Evolutionary conservation across 2,888 invertebrate genomes (phyloP).

Genomic region (Nemotelus nigrinus): DNA sequence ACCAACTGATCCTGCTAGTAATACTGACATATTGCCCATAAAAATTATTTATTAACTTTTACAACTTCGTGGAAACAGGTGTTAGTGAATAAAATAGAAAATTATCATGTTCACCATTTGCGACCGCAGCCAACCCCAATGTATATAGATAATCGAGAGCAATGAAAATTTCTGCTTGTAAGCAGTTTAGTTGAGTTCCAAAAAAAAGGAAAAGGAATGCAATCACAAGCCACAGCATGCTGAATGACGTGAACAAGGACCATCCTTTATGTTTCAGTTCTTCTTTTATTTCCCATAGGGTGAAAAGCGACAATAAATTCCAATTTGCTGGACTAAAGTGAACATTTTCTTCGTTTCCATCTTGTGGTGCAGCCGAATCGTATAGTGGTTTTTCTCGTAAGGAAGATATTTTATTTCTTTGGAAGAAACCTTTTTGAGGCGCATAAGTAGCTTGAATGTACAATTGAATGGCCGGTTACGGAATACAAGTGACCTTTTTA

Average conservation of each 20-base stretch:
- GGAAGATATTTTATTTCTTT: conserved; percentile 10
- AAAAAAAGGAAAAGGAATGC: conserved; percentile 6
- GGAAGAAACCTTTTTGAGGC: conserved; percentile 5
- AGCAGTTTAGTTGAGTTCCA: not conserved
- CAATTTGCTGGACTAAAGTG: conserved; percentile 35
- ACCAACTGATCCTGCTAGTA: conserved; percentile 12
- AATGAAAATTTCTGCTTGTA: too few relatives aligned
- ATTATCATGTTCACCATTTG: conserved; percentile 16
- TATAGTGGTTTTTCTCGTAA: not conserved
- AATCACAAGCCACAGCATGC: not conserved
- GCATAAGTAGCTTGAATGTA: not conserved
- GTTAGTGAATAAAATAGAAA: conserved; percentile 23
- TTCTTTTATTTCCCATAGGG: not conserved
- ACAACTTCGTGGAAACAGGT: conserved; percentile 22
- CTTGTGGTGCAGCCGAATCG: not conserved
- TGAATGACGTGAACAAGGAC: not conserved
- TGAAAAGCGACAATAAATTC: conserved; percentile 31
- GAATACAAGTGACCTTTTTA: conserved; percentile 51
- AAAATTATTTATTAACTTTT: conserved; percentile 31
- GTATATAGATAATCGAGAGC: too few relatives aligned
- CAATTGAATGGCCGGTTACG: conserved; percentile 46
- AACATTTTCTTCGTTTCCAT: conserved; percentile 29
- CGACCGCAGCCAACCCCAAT: not conserved
- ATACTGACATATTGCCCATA: conserved; percentile 19
- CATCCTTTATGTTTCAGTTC: not conserved